phyloP scores from a whole-genome alignment of 2,113 vertebrate genomes.

The Andinoacara biseriatus region DNA sequence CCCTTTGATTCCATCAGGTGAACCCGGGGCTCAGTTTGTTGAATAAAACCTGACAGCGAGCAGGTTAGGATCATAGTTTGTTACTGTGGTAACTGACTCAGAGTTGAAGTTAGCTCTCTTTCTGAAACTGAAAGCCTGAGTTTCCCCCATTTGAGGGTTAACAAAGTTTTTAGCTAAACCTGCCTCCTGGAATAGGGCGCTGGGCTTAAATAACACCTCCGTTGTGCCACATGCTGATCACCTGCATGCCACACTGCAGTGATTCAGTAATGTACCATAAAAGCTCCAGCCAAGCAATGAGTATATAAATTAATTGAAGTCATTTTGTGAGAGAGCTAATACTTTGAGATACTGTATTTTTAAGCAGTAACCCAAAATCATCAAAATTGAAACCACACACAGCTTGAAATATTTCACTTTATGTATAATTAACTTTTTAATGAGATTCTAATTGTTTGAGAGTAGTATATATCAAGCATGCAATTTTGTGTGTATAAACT shows the following conservation, averaged over 20 bases:
- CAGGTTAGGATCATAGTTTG: too few relatives aligned
- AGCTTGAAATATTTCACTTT: neutral
- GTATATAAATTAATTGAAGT: neutral
- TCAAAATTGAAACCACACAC: neutral
- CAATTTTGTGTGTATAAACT: neutral
- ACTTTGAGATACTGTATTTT: too few relatives aligned
- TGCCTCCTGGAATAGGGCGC: too few relatives aligned
- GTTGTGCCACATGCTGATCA: neutral
- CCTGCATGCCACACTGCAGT: neutral
- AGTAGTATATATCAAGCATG: neutral
- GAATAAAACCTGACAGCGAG: too few relatives aligned
- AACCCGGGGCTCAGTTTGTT: too few relatives aligned
- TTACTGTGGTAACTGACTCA: too few relatives aligned
- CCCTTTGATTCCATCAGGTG: too few relatives aligned
- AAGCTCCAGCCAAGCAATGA: neutral
- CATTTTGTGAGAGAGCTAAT: neutral
- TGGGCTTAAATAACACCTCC: neutral
- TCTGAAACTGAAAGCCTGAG: too few relatives aligned
- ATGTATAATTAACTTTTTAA: neutral
- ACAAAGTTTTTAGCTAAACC: too few relatives aligned
- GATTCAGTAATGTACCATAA: neutral
- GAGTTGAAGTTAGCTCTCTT: too few relatives aligned
- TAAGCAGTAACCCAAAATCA: neutral
- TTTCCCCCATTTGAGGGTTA: too few relatives aligned
- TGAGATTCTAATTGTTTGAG: neutral